These are phyloP conservation scores for Tapirus indicus DNA, from an alignment of 2,797 vertebrate species.

Conservation along the genomic window DNA sequence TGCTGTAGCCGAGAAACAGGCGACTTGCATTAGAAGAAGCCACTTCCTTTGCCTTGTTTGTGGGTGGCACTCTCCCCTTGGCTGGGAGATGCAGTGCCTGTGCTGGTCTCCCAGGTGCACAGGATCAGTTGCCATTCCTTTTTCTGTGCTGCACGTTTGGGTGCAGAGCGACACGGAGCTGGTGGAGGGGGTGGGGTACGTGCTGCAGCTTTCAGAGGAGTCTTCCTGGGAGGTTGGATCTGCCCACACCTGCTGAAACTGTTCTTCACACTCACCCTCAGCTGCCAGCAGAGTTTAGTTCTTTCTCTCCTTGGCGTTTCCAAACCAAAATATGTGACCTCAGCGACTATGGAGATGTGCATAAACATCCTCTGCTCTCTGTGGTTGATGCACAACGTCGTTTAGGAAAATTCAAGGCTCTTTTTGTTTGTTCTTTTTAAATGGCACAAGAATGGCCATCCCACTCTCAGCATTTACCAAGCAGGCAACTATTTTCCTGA, in stretches of 20 bases:
- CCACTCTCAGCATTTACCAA: not conserved
- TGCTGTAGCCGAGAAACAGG: not conserved
- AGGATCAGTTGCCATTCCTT: rapidly evolving
- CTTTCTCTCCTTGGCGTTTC: slow-evolving; percentile 73
- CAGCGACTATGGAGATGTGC: slow-evolving; percentile 13
- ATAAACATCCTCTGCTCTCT: slow-evolving; percentile 40
- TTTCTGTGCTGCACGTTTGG: not conserved
- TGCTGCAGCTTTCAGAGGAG: rapidly evolving
- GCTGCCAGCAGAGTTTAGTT: slow-evolving; percentile 35
- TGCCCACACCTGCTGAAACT: slow-evolving; percentile 15
- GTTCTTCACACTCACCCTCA: slow-evolving; percentile 32
- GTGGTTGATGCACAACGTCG: not conserved
- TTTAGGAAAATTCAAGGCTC: not conserved
- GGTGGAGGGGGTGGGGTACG: rapidly evolving
- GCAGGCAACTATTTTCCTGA: not conserved
- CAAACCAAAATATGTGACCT: slow-evolving; percentile 70
- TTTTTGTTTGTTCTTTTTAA: slow-evolving; percentile 9
- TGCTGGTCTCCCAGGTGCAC: rapidly evolving
- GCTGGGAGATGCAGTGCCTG: not conserved
- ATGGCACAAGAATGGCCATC: not conserved
- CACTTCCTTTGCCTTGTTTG: not conserved
- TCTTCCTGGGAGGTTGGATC: not conserved
- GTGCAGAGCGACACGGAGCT: not conserved
- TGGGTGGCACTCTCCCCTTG: not conserved
- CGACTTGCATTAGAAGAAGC: rapidly evolving